Base-by-base conservation (phyloP, 2,888 invertebrate species). In the Hololepta plana region DNA sequence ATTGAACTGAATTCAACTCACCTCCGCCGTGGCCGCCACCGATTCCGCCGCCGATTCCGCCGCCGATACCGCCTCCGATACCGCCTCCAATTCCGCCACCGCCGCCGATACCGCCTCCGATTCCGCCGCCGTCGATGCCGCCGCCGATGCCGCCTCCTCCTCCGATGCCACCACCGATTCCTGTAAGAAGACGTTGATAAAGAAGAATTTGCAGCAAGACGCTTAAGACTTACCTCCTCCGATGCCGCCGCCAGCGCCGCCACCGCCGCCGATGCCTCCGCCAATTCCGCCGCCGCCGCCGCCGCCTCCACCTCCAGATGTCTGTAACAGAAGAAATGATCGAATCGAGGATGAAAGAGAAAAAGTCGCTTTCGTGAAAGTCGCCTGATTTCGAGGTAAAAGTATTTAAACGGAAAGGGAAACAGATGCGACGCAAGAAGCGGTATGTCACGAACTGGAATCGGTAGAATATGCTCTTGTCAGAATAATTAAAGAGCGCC, bases 71-170 rank as follows among this genome's bases (percentile, higher is more conserved):
- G 20, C 56, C 57, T 36, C 39, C 44, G 48, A 42, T 43, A 20
- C 47, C 47, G 27, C 36, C 31, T 16, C 48, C 47, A 30, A 49
- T 47, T 33, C 57, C 60, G 20, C 56, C 57, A 36, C 39, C 44
- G 48, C 42, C 43, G 20, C 47, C 47, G 27, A 37, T 31, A 15
- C 48, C 47, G 13, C 45, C 44, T 16, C 45, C 48, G n/a, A 32
- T 31, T 6, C 43, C 51, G 15, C 31, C 31, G 5, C 31, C n/a
- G n/a, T n/a, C 31, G 16, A 24, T 15, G 6, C 31, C 31, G 10
- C 31, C 31, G 14, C 31, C 31, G 13, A 23, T 27, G 11, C 31
- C 31, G 25, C 57, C 57, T 32, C 45, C 32, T 12, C 33, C 33
- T 9, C 33, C 33, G n/a, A 28, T 42, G 15, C 33, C 37, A 9